These are phyloP conservation scores for Netta rufina DNA, from an alignment of 2,797 vertebrate genomes.

Conservation along the genomic window DNA sequence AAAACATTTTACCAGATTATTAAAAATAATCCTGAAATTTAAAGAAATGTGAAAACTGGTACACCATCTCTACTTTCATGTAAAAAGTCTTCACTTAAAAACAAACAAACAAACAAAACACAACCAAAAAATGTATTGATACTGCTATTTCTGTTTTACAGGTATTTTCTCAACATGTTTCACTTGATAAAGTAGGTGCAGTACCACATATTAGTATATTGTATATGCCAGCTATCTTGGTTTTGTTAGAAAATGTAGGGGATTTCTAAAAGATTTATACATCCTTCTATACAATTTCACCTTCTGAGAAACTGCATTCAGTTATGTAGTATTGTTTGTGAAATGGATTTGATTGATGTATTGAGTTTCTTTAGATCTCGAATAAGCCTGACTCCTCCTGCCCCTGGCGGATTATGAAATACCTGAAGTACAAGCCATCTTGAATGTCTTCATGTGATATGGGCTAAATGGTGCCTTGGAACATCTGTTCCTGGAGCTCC, in stretches of 20 bases:
- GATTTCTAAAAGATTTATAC: background rate
- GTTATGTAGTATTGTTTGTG: background rate
- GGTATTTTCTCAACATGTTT: background rate
- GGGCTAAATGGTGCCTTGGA: conserved; percentile 12
- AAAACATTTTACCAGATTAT: background rate
- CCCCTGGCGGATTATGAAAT: background rate
- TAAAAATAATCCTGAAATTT: background rate
- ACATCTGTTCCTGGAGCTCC: background rate
- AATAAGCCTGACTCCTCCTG: conserved; percentile 8
- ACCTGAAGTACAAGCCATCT: background rate
- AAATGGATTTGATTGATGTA: background rate
- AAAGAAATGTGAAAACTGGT: background rate
- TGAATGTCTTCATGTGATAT: background rate
- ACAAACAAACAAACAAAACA: too few species aligned
- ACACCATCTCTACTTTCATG: background rate
- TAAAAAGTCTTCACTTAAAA: background rate
- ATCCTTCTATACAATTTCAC: background rate
- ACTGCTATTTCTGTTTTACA: background rate
- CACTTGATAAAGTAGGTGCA: background rate
- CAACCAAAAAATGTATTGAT: background rate
- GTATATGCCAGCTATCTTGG: background rate
- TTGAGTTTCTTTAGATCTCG: background rate
- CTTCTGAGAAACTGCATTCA: background rate
- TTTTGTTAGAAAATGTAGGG: background rate
- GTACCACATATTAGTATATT: background rate